phyloP scores from a whole-genome alignment of 2,888 invertebrate species.

The Pyrgus malvae region DNA sequence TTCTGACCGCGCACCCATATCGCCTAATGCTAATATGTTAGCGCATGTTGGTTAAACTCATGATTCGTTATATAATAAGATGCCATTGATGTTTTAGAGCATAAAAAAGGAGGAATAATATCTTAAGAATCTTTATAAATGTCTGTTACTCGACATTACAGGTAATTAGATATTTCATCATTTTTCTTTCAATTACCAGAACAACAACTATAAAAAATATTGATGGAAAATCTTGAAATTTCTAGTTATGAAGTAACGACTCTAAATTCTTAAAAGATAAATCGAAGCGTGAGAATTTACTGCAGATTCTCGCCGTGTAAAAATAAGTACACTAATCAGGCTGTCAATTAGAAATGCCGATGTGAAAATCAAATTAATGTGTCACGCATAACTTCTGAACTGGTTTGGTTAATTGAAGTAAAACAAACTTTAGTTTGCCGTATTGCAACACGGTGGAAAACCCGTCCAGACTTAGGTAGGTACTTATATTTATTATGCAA shows the following conservation, averaged over 20 bases:
- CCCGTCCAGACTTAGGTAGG: conserved; percentile 8
- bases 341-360: conserved; percentile 21
- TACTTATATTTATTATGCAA: conserved; percentile 26
- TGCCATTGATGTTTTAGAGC: too few relatives aligned
- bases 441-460: conserved; percentile 20
- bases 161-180: background rate
- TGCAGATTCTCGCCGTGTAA: conserved; percentile 14
- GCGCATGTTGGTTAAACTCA: too few relatives aligned
- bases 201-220: background rate
- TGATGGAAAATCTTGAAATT: background rate
- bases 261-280: background rate
- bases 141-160: too few relatives aligned
- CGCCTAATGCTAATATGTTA: too few relatives aligned
- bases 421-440: conserved; percentile 15
- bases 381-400: conserved; percentile 13
- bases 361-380: conserved; percentile 18
- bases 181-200: background rate
- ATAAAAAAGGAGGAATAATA: too few relatives aligned
- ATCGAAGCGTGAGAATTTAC: conserved; percentile 1
- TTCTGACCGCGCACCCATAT: too few relatives aligned
- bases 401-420: conserved; percentile 10
- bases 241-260: background rate
- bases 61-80: too few relatives aligned
- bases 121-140: too few relatives aligned
- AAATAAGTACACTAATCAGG: conserved; percentile 16